phyloP scores from a whole-genome alignment of 1,140 invertebrate genomes.

The Planococcus citri region DNA sequence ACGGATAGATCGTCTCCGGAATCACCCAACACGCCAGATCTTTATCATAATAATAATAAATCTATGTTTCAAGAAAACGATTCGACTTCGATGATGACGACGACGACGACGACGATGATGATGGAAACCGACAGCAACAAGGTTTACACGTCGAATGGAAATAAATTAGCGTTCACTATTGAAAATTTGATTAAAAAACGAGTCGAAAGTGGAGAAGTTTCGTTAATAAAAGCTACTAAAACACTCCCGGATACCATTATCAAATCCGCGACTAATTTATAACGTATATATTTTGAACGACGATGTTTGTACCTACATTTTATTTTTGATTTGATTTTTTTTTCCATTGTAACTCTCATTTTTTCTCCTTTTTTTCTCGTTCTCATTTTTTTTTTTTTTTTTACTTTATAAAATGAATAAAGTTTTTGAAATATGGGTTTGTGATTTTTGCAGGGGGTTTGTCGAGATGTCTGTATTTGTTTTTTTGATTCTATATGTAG shows the following conservation, averaged over 20 bases:
- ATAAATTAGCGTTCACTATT: slow-evolving; percentile 10
- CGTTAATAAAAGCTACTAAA: neutral
- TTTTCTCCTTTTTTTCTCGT: neutral
- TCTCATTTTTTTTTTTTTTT: neutral
- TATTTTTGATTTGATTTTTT: neutral
- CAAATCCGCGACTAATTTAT: neutral
- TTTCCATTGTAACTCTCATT: neutral
- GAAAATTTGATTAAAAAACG: slow-evolving; percentile 15
- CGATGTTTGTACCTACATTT: too few relatives aligned
- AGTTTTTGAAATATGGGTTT: neutral
- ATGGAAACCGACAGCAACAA: neutral
- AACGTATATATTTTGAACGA: neutral
- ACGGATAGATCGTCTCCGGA: neutral
- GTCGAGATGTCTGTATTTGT: too few relatives aligned
- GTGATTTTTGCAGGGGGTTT: too few relatives aligned
- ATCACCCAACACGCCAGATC: neutral
- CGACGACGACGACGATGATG: too few relatives aligned
- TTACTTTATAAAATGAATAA: neutral
- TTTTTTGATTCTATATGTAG: too few relatives aligned
- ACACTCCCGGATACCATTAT: neutral
- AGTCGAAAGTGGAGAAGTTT: slow-evolving; percentile 13
- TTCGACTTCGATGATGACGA: neutral
- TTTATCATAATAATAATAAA: neutral
- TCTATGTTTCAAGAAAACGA: neutral
- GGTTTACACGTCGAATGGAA: slow-evolving; percentile 10